A percentile compares a stretch with the other conserved stretches of the same genome.
Evolutionary conservation across 2,797 vertebrate species (phyloP).

Genomic region (Xyrichtys novacula): DNA sequence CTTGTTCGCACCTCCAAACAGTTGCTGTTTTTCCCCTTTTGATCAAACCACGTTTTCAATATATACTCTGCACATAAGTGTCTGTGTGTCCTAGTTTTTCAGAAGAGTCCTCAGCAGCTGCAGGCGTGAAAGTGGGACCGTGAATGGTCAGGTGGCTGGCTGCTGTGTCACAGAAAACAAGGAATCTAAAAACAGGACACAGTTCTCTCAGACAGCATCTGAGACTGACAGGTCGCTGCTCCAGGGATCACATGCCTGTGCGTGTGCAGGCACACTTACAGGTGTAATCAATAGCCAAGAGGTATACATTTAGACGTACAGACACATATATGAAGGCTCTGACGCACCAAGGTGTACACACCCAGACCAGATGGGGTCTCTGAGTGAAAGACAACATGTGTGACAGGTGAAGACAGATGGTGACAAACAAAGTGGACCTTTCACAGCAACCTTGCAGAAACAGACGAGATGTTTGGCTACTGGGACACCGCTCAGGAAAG

Average conservation of each 20-base stretch:
- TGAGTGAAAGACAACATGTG: constrained; percentile 60
- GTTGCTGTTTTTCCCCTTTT: constrained; percentile 19
- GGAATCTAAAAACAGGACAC: constrained; percentile 34
- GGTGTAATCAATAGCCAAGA: constrained; percentile 33
- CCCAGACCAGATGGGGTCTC: constrained; percentile 22
- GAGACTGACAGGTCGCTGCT: constrained; percentile 51
- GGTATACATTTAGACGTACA: background rate
- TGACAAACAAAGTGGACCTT: constrained; percentile 67
- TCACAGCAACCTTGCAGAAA: constrained; percentile 43
- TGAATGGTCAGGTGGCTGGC: constrained; percentile 34
- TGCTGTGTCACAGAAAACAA: constrained; percentile 24
- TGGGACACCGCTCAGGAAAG: constrained; percentile 18
- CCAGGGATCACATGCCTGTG: constrained; percentile 16
- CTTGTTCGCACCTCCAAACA: constrained; percentile 8
- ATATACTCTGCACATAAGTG: constrained; percentile 45
- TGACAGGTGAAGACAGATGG: constrained; percentile 62
- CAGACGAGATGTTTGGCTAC: constrained; percentile 55
- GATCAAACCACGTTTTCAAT: constrained; percentile 41
- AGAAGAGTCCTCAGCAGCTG: constrained; percentile 30
- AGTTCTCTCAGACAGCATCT: constrained; percentile 36
- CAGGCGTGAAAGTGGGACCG: constrained; percentile 26
- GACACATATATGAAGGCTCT: background rate
- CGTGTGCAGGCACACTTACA: constrained; percentile 23
- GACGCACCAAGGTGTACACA: background rate
- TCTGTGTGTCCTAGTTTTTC: constrained; percentile 3